These are phyloP conservation scores for Acleris cristana DNA, from an alignment of 2,888 invertebrate genomes.

Conservation along the genomic window DNA sequence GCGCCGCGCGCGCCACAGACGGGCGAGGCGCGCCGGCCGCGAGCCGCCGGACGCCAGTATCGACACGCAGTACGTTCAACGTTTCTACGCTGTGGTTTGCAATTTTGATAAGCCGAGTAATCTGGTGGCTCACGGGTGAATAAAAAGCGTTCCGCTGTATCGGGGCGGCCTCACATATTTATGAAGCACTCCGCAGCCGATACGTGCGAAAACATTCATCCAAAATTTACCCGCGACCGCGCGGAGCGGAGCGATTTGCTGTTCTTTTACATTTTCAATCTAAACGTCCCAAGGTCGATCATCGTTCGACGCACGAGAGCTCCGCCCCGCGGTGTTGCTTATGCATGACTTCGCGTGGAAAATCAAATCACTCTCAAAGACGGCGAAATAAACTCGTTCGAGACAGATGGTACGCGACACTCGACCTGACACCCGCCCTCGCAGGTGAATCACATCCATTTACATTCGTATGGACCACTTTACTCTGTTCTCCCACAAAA, in stretches of 20 bases:
- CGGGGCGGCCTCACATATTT: slow-evolving; percentile 61
- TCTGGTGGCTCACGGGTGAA: slow-evolving; percentile 39
- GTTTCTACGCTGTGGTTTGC: slow-evolving; percentile 14
- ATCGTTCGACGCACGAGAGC: neutral
- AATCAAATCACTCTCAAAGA: neutral
- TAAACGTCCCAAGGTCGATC: slow-evolving; percentile 2
- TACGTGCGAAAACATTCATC: slow-evolving; percentile 40
- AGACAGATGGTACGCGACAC: neutral
- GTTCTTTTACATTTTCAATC: slow-evolving; percentile 7
- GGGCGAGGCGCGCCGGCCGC: neutral
- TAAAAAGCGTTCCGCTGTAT: slow-evolving; percentile 45
- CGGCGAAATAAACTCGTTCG: too few species aligned
- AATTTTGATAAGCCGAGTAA: neutral
- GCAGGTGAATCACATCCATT: neutral
- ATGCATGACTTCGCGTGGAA: slow-evolving; percentile 8
- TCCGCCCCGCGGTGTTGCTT: slow-evolving; percentile 3
- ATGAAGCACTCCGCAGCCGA: slow-evolving; percentile 58
- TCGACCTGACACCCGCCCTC: neutral
- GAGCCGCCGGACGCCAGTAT: neutral
- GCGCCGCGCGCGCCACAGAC: slow-evolving; percentile 9
- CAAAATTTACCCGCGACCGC: slow-evolving; percentile 36
- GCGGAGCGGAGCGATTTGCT: slow-evolving; percentile 17
- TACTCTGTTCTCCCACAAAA: neutral
- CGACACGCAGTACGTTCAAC: neutral
- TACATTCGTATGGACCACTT: neutral